Evolutionary conservation across 2,797 vertebrate genomes (phyloP), one percentile per base, ranked within the genome.

Genomic region (Oophaga sylvatica): DNA sequence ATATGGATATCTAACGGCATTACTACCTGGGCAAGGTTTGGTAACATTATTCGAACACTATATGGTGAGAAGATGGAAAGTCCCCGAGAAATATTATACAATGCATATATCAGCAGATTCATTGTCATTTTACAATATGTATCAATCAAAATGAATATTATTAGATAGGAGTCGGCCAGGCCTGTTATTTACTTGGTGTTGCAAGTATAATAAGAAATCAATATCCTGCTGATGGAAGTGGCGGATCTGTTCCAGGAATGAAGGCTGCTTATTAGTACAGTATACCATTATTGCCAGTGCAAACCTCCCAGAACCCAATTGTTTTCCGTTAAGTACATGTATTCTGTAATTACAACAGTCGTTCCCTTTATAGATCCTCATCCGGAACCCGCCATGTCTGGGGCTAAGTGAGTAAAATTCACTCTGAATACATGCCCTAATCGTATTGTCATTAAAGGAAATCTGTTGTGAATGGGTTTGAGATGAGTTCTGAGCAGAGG

Each of bases 171-270:
- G 31, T 62, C 78, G 2, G 2, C 0, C 19, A 29, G 5, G 5
- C 16, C 68, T 76, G 68, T n/a, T 73, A 22, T 41, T 75, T 41
- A 70, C 19, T 75, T 56, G 8, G 70, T n/a, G 45, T 15, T 62
- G 17, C 31, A 41, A 11, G 78, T 11, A 62, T 20, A 59, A 83
- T 41, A 59, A 31, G 31, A 83, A 71, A 71, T 70, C 67, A 57
- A 83, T 71, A 71, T 22, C 35, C 65, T 71, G 65, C 53, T 83
- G 68, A 73, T 73, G 67, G n/a, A 73, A 60, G 26, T 9, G 53
- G 22, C 6, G 56, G 67, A 57, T 59, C n/a, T 15, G 17, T 73
- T 59, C 77, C 56, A 79, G 56, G 16, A 60, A 31, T 35, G 12
- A n/a, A n/a, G 45, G 20, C 56, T 29, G 20, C 48, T 41, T 63